Evolutionary conservation across 1,140 invertebrate genomes (phyloP).

Genomic region (Procambarus clarkii): DNA sequence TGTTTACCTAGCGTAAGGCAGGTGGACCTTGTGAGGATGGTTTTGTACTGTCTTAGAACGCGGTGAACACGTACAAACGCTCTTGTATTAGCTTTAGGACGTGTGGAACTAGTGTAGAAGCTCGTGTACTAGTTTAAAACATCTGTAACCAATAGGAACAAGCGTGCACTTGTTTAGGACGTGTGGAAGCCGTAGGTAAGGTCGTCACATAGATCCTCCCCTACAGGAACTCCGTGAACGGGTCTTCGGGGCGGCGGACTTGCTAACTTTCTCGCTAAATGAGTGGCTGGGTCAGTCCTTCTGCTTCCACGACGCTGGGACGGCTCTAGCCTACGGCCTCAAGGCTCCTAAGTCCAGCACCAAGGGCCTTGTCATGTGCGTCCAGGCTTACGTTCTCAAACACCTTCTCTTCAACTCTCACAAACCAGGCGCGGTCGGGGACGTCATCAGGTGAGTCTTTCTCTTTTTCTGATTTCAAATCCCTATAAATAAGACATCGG

Average conservation of each 20-base stretch:
- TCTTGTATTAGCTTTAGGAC: neutral
- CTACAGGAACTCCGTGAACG: slow-evolving; percentile 27
- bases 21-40: no score
- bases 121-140: neutral
- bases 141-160: no score
- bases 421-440: slow-evolving; percentile 19
- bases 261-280: slow-evolving; percentile 13
- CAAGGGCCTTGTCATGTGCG: slow-evolving; percentile 42
- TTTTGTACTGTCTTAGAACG: no score
- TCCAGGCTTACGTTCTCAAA: slow-evolving; percentile 41
- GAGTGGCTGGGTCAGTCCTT: slow-evolving; percentile 49
- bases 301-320: slow-evolving; percentile 42
- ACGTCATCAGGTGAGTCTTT: slow-evolving; percentile 1
- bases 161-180: no score
- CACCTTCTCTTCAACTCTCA: slow-evolving; percentile 38
- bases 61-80: no score
- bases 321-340: slow-evolving; percentile 30
- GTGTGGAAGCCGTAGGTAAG: neutral
- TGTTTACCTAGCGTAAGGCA: no score
- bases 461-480: neutral
- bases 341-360: slow-evolving; percentile 37
- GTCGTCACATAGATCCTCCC: neutral
- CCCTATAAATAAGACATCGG: no score
- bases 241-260: slow-evolving; percentile 42
- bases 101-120: neutral